Evolutionary conservation across 2,113 vertebrate genomes (phyloP), one percentile per base, ranked within the genome.

Genomic region (Paratilapia polleni): DNA sequence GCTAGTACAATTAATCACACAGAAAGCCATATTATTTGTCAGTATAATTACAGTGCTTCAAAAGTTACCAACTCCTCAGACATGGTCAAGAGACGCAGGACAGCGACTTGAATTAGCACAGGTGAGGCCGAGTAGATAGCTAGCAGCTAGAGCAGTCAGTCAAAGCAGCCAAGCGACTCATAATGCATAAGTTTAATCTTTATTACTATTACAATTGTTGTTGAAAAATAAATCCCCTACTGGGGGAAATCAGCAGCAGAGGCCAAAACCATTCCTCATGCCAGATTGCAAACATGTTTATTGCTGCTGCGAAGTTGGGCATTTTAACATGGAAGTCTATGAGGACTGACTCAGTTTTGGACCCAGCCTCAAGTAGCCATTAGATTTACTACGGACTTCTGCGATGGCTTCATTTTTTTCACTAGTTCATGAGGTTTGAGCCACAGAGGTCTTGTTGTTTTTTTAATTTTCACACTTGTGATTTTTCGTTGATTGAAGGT

Each of bases 251-350:
- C 13, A 47, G 43, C 43, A 13, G 26, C 9, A 31, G 26, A 31
- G 31, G 0, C 58, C 36, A 66, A 41, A 66, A 24, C 62, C 0
- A 41, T 64, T 20, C 62, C 38, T 38, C 62, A 22, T 64, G 62
- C 0, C n/a, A 68, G 22, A 68, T 43, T 47, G 64, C 11, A 0
- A 0, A 26, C 17, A 26, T 68, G 43, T 26, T 0, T 68, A 26
- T 68, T 68, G 26, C 41, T 26, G 64, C 38, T 0, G 9, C 49
- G 49, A 70, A 49, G 3, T 70, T 26, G 47, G 15, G 5, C 24
- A 49, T 10, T 70, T 70, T 28, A 70, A 26, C 38, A 20, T 36
- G 36, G 28, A 4, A 31, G 28, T 47, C 64, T 68, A 47, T 68
- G 38, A 68, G 38, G 38, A 66, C 63, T 66, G 38, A 66, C 63